A percentile compares a stretch with the other conserved stretches of the same genome.
phyloP scores from a whole-genome alignment of 2,797 vertebrate species.

The Schizopygopsis malacanthus region DNA sequence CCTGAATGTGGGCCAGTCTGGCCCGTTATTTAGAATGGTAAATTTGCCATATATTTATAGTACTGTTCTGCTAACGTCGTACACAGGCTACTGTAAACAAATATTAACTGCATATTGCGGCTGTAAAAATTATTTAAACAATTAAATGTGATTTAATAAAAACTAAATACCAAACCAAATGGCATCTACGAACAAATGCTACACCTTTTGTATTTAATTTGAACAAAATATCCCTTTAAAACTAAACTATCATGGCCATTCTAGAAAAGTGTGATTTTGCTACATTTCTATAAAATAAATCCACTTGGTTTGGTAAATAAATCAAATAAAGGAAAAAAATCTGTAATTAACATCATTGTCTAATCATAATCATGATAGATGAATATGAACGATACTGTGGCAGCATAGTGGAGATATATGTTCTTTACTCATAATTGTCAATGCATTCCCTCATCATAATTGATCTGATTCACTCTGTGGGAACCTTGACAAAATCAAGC shows the following conservation, averaged over 20 bases:
- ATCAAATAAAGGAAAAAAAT: background rate
- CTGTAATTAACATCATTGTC: background rate
- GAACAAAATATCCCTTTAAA: background rate
- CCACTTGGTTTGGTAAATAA: background rate
- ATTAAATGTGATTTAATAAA: background rate
- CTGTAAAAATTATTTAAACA: background rate
- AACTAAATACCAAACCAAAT: background rate
- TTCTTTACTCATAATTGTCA: background rate
- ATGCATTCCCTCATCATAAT: background rate
- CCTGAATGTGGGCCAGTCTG: constrained; percentile 26
- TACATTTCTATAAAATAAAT: background rate
- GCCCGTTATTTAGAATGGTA: background rate
- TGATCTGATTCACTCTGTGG: constrained; percentile 12
- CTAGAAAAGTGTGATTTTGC: background rate
- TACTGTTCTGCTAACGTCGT: background rate
- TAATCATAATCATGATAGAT: background rate
- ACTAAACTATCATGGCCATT: background rate
- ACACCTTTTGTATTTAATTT: background rate
- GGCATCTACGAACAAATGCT: background rate
- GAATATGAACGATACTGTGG: background rate
- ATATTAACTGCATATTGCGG: background rate
- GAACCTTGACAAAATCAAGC: constrained; percentile 23
- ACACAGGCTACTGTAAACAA: constrained; percentile 7
- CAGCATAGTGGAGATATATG: background rate
- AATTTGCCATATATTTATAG: background rate